Conservation (phyloP, 1,140 invertebrate genomes). For the Bombus impatiens region DNA sequence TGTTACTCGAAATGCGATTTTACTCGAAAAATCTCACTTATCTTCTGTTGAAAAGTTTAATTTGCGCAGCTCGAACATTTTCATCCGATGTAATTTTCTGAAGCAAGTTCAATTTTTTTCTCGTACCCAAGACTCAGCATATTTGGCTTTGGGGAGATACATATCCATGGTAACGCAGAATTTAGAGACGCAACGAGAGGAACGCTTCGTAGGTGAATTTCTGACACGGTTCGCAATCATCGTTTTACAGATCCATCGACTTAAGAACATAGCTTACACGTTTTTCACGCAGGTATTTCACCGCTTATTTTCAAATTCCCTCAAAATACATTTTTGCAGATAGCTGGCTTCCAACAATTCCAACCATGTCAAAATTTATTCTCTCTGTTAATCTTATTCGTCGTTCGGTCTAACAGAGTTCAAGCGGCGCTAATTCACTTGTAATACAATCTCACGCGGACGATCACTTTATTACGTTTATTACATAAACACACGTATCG, state of each 20-base stretch:
- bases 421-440: not conserved
- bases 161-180: slow-evolving; percentile 27
- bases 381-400: not conserved
- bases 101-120: slow-evolving; percentile 30
- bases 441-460: not conserved
- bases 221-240: not conserved
- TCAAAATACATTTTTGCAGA: not conserved
- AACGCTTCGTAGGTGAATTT: slow-evolving; percentile 9
- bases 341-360: not conserved
- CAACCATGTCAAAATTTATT: not conserved
- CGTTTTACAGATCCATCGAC: not conserved
- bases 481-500: not conserved
- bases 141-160: slow-evolving; percentile 9
- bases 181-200: not conserved
- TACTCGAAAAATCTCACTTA: not conserved
- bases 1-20: not conserved
- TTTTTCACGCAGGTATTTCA: not conserved
- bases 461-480: not conserved
- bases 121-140: slow-evolving; percentile 12
- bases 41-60: not conserved
- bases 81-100: slow-evolving; percentile 16
- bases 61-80: not conserved
- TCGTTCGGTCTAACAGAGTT: not conserved
- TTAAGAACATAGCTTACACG: not conserved
- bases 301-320: no score